Percentiles rank a stretch among this genome's conserved stretches.
phyloP scores from a whole-genome alignment of 2,888 invertebrate species.

The Tanypteryx hageni region DNA sequence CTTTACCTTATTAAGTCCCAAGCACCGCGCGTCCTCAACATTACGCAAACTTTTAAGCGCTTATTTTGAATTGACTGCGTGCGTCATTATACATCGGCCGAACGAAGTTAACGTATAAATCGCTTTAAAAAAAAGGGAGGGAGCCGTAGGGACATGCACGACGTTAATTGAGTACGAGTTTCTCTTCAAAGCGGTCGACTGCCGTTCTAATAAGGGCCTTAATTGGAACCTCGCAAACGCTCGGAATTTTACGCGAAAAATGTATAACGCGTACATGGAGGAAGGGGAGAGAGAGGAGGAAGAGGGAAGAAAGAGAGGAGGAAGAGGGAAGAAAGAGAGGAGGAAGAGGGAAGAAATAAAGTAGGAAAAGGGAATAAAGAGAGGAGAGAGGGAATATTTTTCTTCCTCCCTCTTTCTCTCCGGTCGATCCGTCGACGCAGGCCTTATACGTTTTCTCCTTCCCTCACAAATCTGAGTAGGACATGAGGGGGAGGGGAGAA shows the following conservation, averaged over 20 bases:
- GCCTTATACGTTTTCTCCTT: neutral
- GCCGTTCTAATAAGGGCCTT: slow-evolving; percentile 13
- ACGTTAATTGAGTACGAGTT: neutral
- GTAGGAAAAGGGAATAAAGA: too few relatives aligned
- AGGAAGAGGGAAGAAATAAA: too few relatives aligned
- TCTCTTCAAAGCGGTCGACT: neutral
- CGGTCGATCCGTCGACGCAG: slow-evolving; percentile 26
- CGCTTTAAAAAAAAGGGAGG: neutral
- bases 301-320: too few relatives aligned
- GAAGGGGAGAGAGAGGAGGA: neutral
- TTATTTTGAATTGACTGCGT: neutral
- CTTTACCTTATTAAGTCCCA: too few relatives aligned
- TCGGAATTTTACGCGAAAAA: neutral
- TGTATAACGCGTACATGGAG: neutral
- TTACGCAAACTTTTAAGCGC: too few relatives aligned
- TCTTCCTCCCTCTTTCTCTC: neutral
- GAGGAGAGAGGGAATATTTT: neutral
- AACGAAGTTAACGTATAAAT: neutral
- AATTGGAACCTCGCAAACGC: neutral
- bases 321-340: neutral
- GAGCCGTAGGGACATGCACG: neutral
- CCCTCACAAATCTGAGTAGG: neutral
- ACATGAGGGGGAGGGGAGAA: neutral
- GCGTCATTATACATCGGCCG: neutral
- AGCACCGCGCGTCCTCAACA: too few relatives aligned